Percentiles rank a stretch among this genome's conserved stretches.
Evolutionary conservation across 2,888 invertebrate genomes (phyloP).

Genomic region (Epinotia bilunana): DNA sequence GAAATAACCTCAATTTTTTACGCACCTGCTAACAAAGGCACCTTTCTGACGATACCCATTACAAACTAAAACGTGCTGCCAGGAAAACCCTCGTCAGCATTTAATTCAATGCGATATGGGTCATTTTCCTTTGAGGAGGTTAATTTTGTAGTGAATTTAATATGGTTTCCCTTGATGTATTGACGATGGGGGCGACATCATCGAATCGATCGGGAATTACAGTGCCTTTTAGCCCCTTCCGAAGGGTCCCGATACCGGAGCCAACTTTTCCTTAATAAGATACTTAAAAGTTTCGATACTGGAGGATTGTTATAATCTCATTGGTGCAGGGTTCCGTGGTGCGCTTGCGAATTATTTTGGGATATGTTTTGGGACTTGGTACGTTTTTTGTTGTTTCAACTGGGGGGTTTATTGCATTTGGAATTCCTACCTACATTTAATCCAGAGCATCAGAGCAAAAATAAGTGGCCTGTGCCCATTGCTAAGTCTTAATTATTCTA

Average conservation of each 20-base stretch:
- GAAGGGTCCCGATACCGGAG: constrained; percentile 47
- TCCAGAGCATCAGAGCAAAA: no score
- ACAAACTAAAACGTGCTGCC: constrained; percentile 49
- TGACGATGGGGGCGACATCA: constrained; percentile 55
- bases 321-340: constrained; percentile 24
- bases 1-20: constrained; percentile 64
- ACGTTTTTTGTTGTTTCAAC: not conserved
- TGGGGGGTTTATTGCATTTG: not conserved
- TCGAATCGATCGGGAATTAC: constrained; percentile 58
- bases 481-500: no score
- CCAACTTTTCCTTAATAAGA: constrained; percentile 45
- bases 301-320: constrained; percentile 44
- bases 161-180: constrained; percentile 53
- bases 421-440: not conserved
- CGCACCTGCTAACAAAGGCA: constrained; percentile 68
- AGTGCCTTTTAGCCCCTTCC: constrained; percentile 51
- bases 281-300: constrained; percentile 46
- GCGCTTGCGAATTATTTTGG: constrained; percentile 24
- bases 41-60: constrained; percentile 58
- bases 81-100: constrained; percentile 44
- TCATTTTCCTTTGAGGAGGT: constrained; percentile 35
- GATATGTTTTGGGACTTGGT: not conserved
- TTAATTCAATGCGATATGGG: constrained; percentile 44
- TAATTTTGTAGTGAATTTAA: constrained; percentile 42
- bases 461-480: no score